These are phyloP conservation scores for Muschampia plurimacula DNA, from an alignment of 2,888 invertebrate genomes.

Conservation along the genomic window DNA sequence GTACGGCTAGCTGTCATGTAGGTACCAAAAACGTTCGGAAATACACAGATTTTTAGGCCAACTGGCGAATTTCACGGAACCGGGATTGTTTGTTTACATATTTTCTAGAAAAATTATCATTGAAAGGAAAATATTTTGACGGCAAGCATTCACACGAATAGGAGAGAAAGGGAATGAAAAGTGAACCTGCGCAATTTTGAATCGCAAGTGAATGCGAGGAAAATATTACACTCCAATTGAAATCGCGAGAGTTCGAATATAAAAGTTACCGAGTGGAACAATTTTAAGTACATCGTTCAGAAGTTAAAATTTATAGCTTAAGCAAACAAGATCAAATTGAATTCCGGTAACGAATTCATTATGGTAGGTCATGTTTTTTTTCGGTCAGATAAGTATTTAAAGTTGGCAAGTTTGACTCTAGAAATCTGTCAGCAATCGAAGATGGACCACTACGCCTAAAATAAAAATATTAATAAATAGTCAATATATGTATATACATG, in stretches of 20 bases:
- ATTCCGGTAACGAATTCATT: background rate
- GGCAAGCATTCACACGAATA: slow-evolving; percentile 15
- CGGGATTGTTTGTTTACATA: slow-evolving; percentile 34
- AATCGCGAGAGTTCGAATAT: slow-evolving; percentile 26
- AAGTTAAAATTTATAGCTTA: slow-evolving; percentile 9
- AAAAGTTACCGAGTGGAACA: slow-evolving; percentile 21
- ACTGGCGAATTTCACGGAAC: slow-evolving; percentile 26
- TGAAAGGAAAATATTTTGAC: slow-evolving; percentile 37
- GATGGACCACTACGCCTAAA: too few relatives aligned
- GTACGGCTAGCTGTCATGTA: slow-evolving; percentile 31
- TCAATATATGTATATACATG: too few relatives aligned
- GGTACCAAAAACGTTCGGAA: slow-evolving; percentile 34
- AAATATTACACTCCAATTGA: slow-evolving; percentile 24
- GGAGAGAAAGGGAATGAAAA: slow-evolving; percentile 27
- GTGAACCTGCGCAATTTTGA: slow-evolving; percentile 19
- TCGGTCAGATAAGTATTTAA: background rate
- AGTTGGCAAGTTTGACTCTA: too few relatives aligned
- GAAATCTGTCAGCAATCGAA: too few relatives aligned
- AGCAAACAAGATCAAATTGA: background rate
- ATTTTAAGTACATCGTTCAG: slow-evolving; percentile 21
- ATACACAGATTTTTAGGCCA: slow-evolving; percentile 25
- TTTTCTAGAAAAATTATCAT: slow-evolving; percentile 32
- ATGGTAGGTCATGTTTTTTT: background rate
- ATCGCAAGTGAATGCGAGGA: slow-evolving; percentile 16
- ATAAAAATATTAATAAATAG: too few relatives aligned